Evolutionary conservation across 1,140 invertebrate species (phyloP).

Genomic region (Drosophila subobscura): DNA sequence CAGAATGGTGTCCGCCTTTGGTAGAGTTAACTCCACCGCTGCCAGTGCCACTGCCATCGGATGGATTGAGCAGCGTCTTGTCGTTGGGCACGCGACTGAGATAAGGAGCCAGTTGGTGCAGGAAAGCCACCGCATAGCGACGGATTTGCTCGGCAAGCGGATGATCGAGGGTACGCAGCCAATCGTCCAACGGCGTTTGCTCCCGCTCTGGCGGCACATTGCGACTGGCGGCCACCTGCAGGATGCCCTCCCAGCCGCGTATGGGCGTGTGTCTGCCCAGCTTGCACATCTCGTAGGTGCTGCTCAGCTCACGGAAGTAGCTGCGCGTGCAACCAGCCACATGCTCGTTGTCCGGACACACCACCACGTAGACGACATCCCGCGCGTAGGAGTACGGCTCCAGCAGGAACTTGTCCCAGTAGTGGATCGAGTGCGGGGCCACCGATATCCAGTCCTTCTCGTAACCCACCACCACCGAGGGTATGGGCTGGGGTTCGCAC

Average conservation of each 20-base stretch:
- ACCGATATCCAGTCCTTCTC: constrained; percentile 97
- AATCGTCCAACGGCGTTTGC: constrained; percentile 89
- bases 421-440: constrained; percentile 95
- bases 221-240: constrained; percentile 88
- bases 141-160: constrained; percentile 91
- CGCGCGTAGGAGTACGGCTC: constrained; percentile 97
- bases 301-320: constrained; percentile 97
- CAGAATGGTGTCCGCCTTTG: constrained; percentile 12
- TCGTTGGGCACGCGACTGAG: constrained; percentile 92
- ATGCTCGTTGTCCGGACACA: constrained; percentile 95
- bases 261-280: constrained; percentile 95
- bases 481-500: constrained; percentile 98
- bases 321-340: constrained; percentile 90
- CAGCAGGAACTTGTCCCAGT: constrained; percentile 96
- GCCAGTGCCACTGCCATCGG: constrained; percentile 61
- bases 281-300: constrained; percentile 96
- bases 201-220: neutral
- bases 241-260: constrained; percentile 93
- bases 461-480: constrained; percentile 95
- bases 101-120: constrained; percentile 92
- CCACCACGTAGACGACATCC: constrained; percentile 97
- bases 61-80: constrained; percentile 90
- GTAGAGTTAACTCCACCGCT: constrained; percentile 52
- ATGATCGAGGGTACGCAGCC: constrained; percentile 94
- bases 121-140: constrained; percentile 91